Percentiles rank a stretch among this genome's conserved stretches.
Evolutionary conservation across 1,140 invertebrate species (phyloP).

Genomic region (Lordiphosa stackelbergi): DNA sequence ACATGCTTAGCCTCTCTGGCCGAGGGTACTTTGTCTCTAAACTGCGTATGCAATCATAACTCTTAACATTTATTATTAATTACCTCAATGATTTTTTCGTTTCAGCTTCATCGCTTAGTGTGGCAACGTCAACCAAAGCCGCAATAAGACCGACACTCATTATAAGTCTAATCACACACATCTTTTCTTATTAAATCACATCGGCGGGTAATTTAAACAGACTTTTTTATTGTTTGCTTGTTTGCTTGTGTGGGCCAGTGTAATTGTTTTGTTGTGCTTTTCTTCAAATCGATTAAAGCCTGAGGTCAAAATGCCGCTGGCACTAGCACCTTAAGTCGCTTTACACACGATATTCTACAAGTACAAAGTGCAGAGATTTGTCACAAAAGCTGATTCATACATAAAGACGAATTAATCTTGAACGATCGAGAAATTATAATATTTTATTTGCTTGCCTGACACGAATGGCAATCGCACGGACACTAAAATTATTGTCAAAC

Average conservation of each 20-base stretch:
- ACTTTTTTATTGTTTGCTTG: constrained; percentile 3
- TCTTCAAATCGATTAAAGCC: constrained; percentile 9
- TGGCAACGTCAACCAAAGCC: constrained; percentile 16
- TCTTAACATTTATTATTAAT: constrained; percentile 4
- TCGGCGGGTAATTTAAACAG: constrained; percentile 5
- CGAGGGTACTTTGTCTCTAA: no score
- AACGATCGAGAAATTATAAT: constrained; percentile 10
- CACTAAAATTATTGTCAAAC: constrained; percentile 9
- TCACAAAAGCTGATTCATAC: constrained; percentile 1
- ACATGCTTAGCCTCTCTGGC: no score
- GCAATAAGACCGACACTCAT: constrained; percentile 29
- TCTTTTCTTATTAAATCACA: constrained; percentile 21
- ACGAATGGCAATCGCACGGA: constrained; percentile 20
- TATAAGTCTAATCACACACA: constrained; percentile 30
- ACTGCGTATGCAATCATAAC: constrained; percentile 1
- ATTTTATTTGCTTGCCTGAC: constrained; percentile 25
- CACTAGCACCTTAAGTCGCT: constrained; percentile 4
- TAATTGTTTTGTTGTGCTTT: constrained; percentile 15
- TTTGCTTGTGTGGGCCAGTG: constrained; percentile 10
- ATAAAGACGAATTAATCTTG: constrained; percentile 6
- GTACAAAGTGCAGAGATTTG: not conserved
- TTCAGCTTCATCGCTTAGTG: constrained; percentile 12
- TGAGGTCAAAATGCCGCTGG: constrained; percentile 8
- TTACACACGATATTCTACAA: not conserved
- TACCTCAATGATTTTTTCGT: constrained; percentile 31